These are phyloP conservation scores for Sminthurides aquaticus DNA, from an alignment of 2,888 invertebrate species.

Conservation along the genomic window DNA sequence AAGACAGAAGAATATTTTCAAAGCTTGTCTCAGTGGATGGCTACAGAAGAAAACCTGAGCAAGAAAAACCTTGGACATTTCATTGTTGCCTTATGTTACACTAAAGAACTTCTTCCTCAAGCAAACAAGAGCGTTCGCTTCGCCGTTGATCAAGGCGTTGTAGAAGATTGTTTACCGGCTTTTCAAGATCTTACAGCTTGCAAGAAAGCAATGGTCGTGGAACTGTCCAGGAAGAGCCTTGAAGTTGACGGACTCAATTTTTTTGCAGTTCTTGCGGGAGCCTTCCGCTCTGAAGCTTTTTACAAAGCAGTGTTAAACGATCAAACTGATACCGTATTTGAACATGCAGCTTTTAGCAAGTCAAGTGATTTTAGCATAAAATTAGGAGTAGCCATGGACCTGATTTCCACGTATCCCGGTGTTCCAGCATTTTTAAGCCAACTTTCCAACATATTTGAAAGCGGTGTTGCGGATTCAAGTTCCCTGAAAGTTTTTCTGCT, in stretches of 20 bases:
- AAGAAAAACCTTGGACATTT: conserved; percentile 28
- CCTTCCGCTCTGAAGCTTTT: conserved; percentile 11
- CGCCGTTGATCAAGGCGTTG: background rate
- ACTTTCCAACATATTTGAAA: conserved; percentile 30
- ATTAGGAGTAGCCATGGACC: conserved; percentile 27
- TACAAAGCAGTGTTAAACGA: conserved; percentile 14
- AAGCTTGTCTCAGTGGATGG: conserved; percentile 13
- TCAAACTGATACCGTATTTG: background rate
- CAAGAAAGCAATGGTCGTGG: conserved; percentile 12
- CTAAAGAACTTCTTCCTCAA: background rate
- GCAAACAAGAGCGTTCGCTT: background rate
- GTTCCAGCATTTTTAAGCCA: conserved; percentile 23
- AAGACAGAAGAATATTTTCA: conserved; percentile 25
- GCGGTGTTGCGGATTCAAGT: conserved; percentile 9
- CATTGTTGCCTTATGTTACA: conserved; percentile 22
- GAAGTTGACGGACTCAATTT: background rate
- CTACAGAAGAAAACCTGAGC: conserved; percentile 7
- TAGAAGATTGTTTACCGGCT: background rate
- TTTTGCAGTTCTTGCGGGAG: conserved; percentile 6
- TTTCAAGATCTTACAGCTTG: background rate
- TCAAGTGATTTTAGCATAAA: conserved; percentile 2
- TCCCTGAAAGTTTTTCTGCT: background rate
- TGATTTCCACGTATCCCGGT: conserved; percentile 25
- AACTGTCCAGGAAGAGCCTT: background rate
- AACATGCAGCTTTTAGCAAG: conserved; percentile 5